A percentile compares a stretch with the other conserved stretches of the same genome.
Evolutionary conservation across 2,888 invertebrate genomes (phyloP).

Genomic region (Ditula angustiorana): DNA sequence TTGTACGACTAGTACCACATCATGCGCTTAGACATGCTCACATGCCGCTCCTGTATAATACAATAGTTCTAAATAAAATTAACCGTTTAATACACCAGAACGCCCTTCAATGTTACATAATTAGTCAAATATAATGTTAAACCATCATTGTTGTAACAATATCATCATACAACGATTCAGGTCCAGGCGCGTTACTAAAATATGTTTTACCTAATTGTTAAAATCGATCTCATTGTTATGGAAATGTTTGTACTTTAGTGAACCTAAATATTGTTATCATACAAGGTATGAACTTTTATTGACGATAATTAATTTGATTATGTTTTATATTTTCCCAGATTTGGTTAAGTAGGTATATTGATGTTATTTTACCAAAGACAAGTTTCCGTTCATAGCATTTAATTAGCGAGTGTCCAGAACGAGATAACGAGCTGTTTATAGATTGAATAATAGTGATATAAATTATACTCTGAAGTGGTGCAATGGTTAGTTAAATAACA

Average conservation of each 20-base stretch:
- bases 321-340: conserved; percentile 59
- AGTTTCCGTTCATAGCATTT: conserved; percentile 69
- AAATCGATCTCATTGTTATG: conserved; percentile 85
- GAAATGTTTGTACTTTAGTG: conserved; percentile 73
- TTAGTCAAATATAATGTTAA: conserved; percentile 28
- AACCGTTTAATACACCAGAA: not conserved
- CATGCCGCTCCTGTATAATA: conserved; percentile 45
- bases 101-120: conserved; percentile 6
- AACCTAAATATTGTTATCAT: conserved; percentile 82
- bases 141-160: conserved; percentile 24
- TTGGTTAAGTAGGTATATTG: conserved; percentile 61
- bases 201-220: conserved; percentile 58
- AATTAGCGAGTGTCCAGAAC: conserved; percentile 55
- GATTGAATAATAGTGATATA: conserved; percentile 59
- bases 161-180: conserved; percentile 71
- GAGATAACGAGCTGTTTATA: conserved; percentile 56
- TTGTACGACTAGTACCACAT: conserved; percentile 49
- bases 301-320: conserved; percentile 59
- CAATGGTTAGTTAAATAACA: conserved; percentile 75
- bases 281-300: conserved; percentile 83
- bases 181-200: conserved; percentile 64
- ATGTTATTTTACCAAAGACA: conserved; percentile 82
- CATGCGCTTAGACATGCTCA: conserved; percentile 62
- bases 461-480: conserved; percentile 75
- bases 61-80: conserved; percentile 10